Evolutionary conservation across 2,113 vertebrate genomes (phyloP).

Genomic region (Psilopogon haemacephalus): DNA sequence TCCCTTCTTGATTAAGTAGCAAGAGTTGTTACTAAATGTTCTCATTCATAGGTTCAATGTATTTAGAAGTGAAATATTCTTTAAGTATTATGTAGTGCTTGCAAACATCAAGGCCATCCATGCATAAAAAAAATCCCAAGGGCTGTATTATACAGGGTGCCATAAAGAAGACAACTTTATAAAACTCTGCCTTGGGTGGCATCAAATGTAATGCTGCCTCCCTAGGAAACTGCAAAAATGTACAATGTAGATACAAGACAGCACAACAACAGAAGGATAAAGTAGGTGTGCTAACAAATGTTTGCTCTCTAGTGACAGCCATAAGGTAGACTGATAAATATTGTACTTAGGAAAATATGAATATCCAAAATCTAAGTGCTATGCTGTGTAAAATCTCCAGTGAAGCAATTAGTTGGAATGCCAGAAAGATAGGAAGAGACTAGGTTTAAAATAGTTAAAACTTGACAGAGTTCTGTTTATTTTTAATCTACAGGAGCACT

Average conservation of each 20-base stretch:
- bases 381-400: not conserved
- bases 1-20: not conserved
- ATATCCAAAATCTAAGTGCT: not conserved
- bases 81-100: not conserved
- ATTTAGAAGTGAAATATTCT: not conserved
- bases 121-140: not conserved
- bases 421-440: not conserved
- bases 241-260: not conserved
- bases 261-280: not conserved
- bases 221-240: not conserved
- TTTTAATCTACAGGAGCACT: not conserved
- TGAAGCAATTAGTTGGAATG: not conserved
- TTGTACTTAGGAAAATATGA: not conserved
- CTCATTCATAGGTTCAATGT: not conserved
- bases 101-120: not conserved
- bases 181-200: not conserved
- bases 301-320: not conserved
- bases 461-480: not conserved
- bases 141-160: not conserved
- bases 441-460: not conserved
- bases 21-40: not conserved
- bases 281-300: not conserved
- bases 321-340: not conserved
- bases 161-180: not conserved
- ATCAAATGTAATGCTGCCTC: not conserved